These are phyloP conservation scores for Toxotes chatareus DNA, from an alignment of 2,113 vertebrate species.

Conservation along the genomic window DNA sequence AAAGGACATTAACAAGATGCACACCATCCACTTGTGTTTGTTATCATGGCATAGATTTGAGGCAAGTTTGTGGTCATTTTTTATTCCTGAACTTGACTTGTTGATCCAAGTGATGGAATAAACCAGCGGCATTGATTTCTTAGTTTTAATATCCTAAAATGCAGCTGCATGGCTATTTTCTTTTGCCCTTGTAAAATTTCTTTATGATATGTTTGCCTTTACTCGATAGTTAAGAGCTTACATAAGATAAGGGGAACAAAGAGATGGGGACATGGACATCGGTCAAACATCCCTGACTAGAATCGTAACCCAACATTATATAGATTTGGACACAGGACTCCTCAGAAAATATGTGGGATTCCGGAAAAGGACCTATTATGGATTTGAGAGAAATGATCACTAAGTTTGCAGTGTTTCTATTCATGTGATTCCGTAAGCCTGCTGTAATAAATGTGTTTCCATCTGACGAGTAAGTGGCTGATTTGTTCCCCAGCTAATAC, in stretches of 20 bases:
- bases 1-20: background rate
- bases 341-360: background rate
- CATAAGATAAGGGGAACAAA: background rate
- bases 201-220: background rate
- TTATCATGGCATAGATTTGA: background rate
- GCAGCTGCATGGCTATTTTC: no score
- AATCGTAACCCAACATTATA: rapidly evolving
- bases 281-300: background rate
- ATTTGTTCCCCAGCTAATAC: background rate
- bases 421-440: background rate
- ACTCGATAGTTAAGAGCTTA: background rate
- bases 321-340: background rate
- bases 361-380: background rate
- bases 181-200: background rate
- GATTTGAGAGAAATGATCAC: background rate
- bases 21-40: background rate
- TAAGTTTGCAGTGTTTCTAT: background rate
- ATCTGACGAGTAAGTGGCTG: background rate
- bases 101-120: background rate
- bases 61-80: background rate
- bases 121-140: background rate
- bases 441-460: slow-evolving; percentile 47
- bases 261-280: background rate
- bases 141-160: background rate
- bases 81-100: background rate